Evolutionary conservation across 2,888 invertebrate genomes (phyloP).

Genomic region (Ypsolopha scabrella): DNA sequence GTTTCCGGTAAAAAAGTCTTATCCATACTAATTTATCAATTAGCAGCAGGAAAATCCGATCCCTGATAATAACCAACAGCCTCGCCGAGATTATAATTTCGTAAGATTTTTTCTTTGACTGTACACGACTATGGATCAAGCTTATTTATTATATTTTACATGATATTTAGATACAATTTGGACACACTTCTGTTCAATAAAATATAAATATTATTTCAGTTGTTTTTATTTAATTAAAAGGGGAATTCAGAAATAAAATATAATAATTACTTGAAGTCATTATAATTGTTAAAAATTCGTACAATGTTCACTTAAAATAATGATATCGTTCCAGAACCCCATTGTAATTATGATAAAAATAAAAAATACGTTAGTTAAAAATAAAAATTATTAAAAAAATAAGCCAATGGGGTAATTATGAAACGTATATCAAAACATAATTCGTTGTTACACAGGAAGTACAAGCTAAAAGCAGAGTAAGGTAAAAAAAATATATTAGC

Average conservation of each 20-base stretch:
- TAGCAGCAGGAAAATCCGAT: too few relatives aligned
- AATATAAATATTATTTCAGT: too few relatives aligned
- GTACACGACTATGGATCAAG: too few relatives aligned
- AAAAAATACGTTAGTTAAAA: slow-evolving; percentile 26
- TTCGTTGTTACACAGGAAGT: slow-evolving; percentile 44
- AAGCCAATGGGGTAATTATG: slow-evolving; percentile 61
- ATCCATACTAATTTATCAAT: too few relatives aligned
- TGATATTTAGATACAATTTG: too few relatives aligned
- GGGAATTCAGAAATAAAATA: slow-evolving; percentile 22
- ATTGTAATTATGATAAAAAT: slow-evolving; percentile 38
- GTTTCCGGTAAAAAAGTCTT: too few relatives aligned
- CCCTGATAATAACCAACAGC: too few relatives aligned
- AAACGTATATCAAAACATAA: slow-evolving; percentile 47
- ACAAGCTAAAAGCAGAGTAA: slow-evolving; percentile 8
- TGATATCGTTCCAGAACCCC: slow-evolving; percentile 68
- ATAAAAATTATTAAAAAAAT: slow-evolving; percentile 20
- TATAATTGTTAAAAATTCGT: slow-evolving; percentile 65
- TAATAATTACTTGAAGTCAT: slow-evolving; percentile 38
- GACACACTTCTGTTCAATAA: too few relatives aligned
- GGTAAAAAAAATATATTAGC: slow-evolving; percentile 26
- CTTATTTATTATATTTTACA: too few relatives aligned
- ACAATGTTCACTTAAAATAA: slow-evolving; percentile 29
- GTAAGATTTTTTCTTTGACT: too few relatives aligned
- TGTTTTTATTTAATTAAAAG: too few relatives aligned
- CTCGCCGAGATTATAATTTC: too few relatives aligned